phyloP scores from a whole-genome alignment of 2,797 vertebrate genomes.

The Sebastes cheni region DNA sequence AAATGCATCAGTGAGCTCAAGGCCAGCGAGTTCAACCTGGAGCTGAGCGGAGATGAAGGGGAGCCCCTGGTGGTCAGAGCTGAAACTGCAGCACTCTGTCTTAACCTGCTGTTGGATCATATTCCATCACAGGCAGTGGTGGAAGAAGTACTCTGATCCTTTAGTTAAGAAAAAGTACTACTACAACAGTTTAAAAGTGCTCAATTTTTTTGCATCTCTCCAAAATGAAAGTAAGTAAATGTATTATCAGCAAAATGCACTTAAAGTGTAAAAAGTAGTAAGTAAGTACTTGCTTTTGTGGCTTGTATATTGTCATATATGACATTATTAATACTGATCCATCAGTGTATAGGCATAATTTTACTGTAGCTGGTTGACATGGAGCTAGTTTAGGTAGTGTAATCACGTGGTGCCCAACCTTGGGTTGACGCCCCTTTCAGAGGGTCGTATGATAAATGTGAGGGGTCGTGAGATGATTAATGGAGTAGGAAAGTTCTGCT shows the following conservation, averaged over 20 bases:
- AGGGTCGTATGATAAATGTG: neutral
- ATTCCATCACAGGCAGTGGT: neutral
- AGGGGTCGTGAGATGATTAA: neutral
- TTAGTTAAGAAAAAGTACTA: neutral
- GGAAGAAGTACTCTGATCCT: neutral
- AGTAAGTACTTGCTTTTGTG: neutral
- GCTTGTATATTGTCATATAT: neutral
- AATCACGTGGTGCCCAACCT: neutral
- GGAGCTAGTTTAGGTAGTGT: no score
- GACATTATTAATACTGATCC: neutral
- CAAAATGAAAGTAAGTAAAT: neutral
- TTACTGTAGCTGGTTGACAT: neutral
- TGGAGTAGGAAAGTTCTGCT: neutral
- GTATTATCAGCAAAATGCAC: neutral
- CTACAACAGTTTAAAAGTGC: neutral
- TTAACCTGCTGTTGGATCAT: neutral
- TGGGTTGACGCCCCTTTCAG: neutral
- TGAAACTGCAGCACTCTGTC: conserved; percentile 36
- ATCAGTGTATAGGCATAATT: neutral
- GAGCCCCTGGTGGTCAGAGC: conserved; percentile 69
- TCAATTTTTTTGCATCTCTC: neutral
- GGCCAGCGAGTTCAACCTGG: conserved; percentile 54
- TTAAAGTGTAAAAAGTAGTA: neutral
- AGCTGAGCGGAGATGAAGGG: conserved; percentile 64
- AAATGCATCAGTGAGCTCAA: conserved; percentile 51